Conservation (phyloP, 2,797 vertebrate genomes). For the Cynodonichthys magdalenae region DNA sequence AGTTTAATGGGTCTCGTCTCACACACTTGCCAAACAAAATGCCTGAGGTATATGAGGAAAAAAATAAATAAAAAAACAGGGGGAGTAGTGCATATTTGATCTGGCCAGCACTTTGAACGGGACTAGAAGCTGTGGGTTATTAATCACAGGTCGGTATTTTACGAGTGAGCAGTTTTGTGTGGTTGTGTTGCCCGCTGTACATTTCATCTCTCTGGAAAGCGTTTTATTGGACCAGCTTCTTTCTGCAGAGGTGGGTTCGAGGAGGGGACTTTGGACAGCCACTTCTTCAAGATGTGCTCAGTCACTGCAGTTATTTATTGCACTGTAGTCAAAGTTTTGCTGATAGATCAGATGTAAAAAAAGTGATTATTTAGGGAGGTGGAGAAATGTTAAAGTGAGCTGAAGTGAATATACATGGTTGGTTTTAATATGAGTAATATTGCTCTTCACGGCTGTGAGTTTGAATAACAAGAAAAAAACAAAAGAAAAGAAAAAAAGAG, state of each 20-base stretch:
- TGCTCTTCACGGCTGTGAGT: background rate
- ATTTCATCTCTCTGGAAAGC: slow-evolving; percentile 53
- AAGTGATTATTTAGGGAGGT: background rate
- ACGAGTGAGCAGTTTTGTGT: slow-evolving; percentile 54
- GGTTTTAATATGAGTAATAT: background rate
- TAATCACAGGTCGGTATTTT: slow-evolving; percentile 61
- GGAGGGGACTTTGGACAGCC: slow-evolving; percentile 10
- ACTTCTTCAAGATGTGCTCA: slow-evolving; percentile 31
- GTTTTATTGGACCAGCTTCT: slow-evolving; percentile 57
- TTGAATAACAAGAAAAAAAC: too few species aligned
- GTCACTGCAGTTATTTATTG: slow-evolving; percentile 39
- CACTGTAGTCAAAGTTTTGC: slow-evolving; percentile 24
- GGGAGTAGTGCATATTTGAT: slow-evolving; percentile 51
- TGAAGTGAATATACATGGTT: background rate
- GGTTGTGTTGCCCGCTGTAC: slow-evolving; percentile 35
- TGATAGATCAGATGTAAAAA: slow-evolving; percentile 5
- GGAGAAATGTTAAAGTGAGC: background rate
- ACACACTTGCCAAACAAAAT: slow-evolving; percentile 48
- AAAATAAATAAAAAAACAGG: slow-evolving; percentile 2
- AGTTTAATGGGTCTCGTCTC: slow-evolving; percentile 36
- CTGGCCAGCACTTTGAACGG: slow-evolving; percentile 51
- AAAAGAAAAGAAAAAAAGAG: too few species aligned
- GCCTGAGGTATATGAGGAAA: slow-evolving; percentile 29
- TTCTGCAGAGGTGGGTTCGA: slow-evolving; percentile 24
- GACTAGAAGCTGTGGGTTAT: slow-evolving; percentile 56